Conservation (phyloP, 2,797 vertebrate species). For the Trichosurus vulpecula region DNA sequence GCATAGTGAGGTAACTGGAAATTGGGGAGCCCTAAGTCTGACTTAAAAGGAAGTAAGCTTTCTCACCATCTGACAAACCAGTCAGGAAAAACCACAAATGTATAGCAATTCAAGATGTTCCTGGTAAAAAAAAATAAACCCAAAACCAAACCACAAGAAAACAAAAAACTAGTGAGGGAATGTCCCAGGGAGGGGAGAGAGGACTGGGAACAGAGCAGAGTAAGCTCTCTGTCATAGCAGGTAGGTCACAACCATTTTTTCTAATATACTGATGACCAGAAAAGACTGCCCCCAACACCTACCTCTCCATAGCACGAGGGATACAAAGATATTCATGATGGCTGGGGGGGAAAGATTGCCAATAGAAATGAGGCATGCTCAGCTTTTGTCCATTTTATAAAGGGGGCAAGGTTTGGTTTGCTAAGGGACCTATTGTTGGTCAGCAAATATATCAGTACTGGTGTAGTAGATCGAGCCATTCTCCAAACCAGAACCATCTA, state of each 20-base stretch:
- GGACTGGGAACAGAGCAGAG: neutral
- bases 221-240: neutral
- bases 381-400: neutral
- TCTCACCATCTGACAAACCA: constrained; percentile 43
- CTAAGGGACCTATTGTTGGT: neutral
- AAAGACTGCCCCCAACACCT: neutral
- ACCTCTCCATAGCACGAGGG: neutral
- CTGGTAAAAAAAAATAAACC: constrained; percentile 4
- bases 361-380: neutral
- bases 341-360: neutral
- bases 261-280: neutral
- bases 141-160: neutral
- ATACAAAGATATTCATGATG: neutral
- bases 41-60: constrained; percentile 55
- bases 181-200: neutral
- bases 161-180: neutral
- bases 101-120: constrained; percentile 47
- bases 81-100: constrained; percentile 52
- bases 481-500: neutral
- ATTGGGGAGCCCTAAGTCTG: constrained; percentile 49
- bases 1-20: constrained; percentile 28
- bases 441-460: neutral
- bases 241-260: neutral
- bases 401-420: neutral
- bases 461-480: neutral